Conservation (phyloP, 53 echinoderm and acorn worm genomes). For the Hippasteria phrygiana region DNA sequence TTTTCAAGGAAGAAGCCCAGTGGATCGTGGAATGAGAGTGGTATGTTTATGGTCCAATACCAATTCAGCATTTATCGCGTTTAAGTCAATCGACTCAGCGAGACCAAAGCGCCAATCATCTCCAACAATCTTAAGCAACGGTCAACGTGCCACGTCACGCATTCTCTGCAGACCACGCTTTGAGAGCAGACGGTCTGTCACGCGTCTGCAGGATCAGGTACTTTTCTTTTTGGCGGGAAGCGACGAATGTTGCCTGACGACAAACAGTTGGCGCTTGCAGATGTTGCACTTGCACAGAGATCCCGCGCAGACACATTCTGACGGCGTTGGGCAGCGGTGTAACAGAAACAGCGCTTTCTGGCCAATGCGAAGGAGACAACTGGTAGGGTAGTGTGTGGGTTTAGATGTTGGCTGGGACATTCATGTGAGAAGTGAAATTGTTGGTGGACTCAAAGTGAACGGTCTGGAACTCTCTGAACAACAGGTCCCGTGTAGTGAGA, state of each 20-base stretch:
- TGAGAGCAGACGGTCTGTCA: neutral
- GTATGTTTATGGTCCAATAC: neutral
- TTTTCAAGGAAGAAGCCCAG: too few relatives aligned
- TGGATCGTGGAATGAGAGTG: neutral
- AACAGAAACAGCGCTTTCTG: neutral
- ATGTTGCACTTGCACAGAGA: neutral
- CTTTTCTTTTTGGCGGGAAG: too few relatives aligned
- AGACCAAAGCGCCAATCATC: neutral
- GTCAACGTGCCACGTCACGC: neutral
- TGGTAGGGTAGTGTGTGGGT: neutral
- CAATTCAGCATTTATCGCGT: neutral
- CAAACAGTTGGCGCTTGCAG: neutral
- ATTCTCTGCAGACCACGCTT: neutral
- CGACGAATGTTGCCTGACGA: neutral
- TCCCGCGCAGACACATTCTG: neutral
- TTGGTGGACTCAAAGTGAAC: too few relatives aligned
- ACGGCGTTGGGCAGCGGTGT: neutral
- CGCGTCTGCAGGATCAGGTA: too few relatives aligned
- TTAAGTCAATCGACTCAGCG: neutral
- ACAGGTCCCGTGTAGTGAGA: too few relatives aligned
- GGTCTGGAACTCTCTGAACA: too few relatives aligned
- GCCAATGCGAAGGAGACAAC: neutral
- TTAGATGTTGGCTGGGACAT: neutral
- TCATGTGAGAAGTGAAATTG: too few relatives aligned
- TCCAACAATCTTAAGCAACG: neutral